Conservation (phyloP, 2,113 vertebrate genomes). For the Abramis brama region DNA sequence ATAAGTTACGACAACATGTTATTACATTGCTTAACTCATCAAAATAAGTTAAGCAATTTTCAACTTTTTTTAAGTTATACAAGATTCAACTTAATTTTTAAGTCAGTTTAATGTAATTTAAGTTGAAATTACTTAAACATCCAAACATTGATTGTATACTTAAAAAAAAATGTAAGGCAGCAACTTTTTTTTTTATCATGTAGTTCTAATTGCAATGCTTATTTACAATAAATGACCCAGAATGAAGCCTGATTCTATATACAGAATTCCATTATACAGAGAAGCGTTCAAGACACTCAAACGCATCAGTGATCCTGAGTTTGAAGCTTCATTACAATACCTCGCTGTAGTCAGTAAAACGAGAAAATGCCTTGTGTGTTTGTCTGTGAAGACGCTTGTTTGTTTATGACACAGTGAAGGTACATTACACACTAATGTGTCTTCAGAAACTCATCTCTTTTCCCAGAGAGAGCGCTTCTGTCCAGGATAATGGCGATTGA, state of each 20-base stretch:
- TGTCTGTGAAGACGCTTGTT: conserved; percentile 32
- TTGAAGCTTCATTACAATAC: background rate
- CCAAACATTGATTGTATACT: no score
- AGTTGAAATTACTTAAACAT: no score
- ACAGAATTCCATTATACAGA: background rate
- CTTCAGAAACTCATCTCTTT: conserved; percentile 11
- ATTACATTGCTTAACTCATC: no score
- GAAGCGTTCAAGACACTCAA: background rate
- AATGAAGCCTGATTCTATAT: background rate
- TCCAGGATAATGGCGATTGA: conserved; percentile 36
- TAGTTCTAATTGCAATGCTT: background rate
- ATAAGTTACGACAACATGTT: no score
- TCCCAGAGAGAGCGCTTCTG: conserved; percentile 7
- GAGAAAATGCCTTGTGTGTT: conserved; percentile 10
- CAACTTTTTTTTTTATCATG: no score
- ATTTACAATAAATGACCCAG: background rate
- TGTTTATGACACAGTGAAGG: conserved; percentile 41
- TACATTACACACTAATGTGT: conserved; percentile 40
- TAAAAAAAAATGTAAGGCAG: no score
- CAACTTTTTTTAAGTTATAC: no score
- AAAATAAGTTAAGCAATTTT: no score
- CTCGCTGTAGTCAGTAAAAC: conserved; percentile 13
- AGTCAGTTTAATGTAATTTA: no score
- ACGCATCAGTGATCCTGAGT: conserved; percentile 8
- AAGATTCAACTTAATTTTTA: no score